These are phyloP conservation scores for Ephialtes manifestator DNA, from an alignment of 2,888 invertebrate genomes.

Conservation along the genomic window DNA sequence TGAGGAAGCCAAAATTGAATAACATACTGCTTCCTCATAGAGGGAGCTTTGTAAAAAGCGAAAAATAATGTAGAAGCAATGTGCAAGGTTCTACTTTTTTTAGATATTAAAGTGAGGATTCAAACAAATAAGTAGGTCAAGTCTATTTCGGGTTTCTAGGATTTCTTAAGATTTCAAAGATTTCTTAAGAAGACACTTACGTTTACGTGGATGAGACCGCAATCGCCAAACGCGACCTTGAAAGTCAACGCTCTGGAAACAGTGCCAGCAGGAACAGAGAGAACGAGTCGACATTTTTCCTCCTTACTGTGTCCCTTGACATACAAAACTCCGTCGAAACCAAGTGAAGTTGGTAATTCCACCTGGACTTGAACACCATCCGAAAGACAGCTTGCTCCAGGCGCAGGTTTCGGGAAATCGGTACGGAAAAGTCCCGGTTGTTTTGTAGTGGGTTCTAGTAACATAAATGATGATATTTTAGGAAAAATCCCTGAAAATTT, in stretches of 20 bases:
- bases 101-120: too few species aligned
- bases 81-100: too few species aligned
- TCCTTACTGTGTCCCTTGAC: conserved; percentile 98
- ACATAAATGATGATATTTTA: background rate
- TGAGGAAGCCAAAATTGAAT: too few species aligned
- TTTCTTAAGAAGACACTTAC: conserved; percentile 87
- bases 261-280: conserved; percentile 91
- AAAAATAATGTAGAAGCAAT: too few species aligned
- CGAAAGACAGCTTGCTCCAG: conserved; percentile 95
- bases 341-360: conserved; percentile 82
- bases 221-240: conserved; percentile 96
- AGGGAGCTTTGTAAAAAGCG: too few species aligned
- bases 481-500: background rate
- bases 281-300: conserved; percentile 94
- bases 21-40: too few species aligned
- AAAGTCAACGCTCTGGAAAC: conserved; percentile 88
- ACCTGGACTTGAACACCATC: conserved; percentile 95
- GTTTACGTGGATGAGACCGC: conserved; percentile 96
- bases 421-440: conserved; percentile 87
- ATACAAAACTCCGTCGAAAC: conserved; percentile 96
- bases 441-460: conserved; percentile 35
- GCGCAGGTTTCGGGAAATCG: conserved; percentile 94
- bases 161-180: too few species aligned
- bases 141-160: too few species aligned
- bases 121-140: too few species aligned